phyloP scores from a whole-genome alignment of 2,113 vertebrate species.

The western clawed frog (Xenopus tropicalis) region UCB_Xtro_10.0 CM004447.2:96865501-96866000 shows the following conservation, averaged over 20 bases:
- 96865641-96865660: conserved; percentile 63
- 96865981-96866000: too few species aligned
- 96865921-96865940: too few species aligned
- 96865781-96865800: background rate
- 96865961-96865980: too few species aligned
- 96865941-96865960: too few species aligned
- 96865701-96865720: conserved; percentile 58
- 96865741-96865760: conserved; percentile 67
- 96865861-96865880: too few species aligned
- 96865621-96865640: conserved; percentile 70
- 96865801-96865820: background rate
- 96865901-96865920: too few species aligned
- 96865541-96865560: conserved; percentile 61
- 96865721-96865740: conserved; percentile 73
- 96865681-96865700: conserved; percentile 56
- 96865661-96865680: conserved; percentile 58
- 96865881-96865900: too few species aligned
- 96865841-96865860: background rate
- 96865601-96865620: conserved; percentile 70
- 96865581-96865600: conserved; percentile 72
- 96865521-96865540: conserved; percentile 67
- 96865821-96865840: conserved; percentile 1
- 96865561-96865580: conserved; percentile 70
- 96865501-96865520: conserved; percentile 71
- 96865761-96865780: background rate